These are phyloP conservation scores for Phyllotis vaccarum DNA, from an alignment of 2,797 vertebrate genomes.

Conservation along the genomic window DNA sequence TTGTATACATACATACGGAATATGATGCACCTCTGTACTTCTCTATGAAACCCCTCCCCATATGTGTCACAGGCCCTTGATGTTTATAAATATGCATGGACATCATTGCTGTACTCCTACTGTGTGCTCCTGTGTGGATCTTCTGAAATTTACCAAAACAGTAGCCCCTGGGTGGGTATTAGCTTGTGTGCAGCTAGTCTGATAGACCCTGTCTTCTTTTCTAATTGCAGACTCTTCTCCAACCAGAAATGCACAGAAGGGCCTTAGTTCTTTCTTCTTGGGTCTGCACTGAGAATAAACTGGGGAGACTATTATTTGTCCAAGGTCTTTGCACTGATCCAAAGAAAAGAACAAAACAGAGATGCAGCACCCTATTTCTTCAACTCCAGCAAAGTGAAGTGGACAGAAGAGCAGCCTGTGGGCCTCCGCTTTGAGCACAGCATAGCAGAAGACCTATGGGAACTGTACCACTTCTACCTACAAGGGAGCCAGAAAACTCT, in stretches of 20 bases:
- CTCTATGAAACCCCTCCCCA: not conserved
- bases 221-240: conserved; percentile 20
- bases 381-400: rapidly evolving
- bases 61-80: not conserved
- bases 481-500: not conserved
- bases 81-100: not conserved
- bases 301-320: not conserved
- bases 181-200: not conserved
- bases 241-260: conserved; percentile 28
- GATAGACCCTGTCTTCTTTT: not conserved
- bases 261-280: not conserved
- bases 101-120: not conserved
- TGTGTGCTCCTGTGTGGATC: not conserved
- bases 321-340: not conserved
- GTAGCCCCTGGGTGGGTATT: not conserved
- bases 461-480: not conserved
- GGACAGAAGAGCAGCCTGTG: not conserved
- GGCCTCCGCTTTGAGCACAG: rapidly evolving
- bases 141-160: not conserved
- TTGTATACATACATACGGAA: not conserved
- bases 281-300: not conserved
- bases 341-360: not conserved
- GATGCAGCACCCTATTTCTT: not conserved
- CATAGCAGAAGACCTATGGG: rapidly evolving
- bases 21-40: not conserved